phyloP scores from a whole-genome alignment of 2,888 invertebrate species.

The Torymus tubicola region DNA sequence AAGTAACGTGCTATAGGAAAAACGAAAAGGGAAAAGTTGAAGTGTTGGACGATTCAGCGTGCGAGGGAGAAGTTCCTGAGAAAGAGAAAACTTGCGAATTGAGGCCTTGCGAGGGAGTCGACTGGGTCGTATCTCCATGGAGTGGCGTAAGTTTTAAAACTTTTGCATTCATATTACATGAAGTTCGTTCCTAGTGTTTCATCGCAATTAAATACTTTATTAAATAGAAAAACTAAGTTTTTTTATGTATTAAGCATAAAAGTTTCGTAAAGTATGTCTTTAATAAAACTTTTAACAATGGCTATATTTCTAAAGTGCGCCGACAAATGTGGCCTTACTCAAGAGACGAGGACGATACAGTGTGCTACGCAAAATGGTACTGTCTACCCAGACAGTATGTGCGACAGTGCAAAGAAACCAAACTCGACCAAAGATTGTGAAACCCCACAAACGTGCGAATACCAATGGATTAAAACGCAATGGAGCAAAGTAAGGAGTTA shows the following conservation, averaged over 20 bases:
- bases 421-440: slow-evolving; percentile 83
- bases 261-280: too few species aligned
- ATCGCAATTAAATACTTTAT: background rate
- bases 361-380: slow-evolving; percentile 86
- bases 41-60: slow-evolving; percentile 82
- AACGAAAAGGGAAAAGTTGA: slow-evolving; percentile 80
- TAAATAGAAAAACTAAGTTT: background rate
- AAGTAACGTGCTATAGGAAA: slow-evolving; percentile 87
- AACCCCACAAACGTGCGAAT: slow-evolving; percentile 82
- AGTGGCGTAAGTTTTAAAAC: slow-evolving; percentile 83
- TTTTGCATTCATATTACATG: slow-evolving; percentile 12
- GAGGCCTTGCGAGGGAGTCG: slow-evolving; percentile 92
- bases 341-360: slow-evolving; percentile 84
- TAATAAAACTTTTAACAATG: too few species aligned
- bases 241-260: too few species aligned
- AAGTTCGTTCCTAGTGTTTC: background rate
- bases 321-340: slow-evolving; percentile 84
- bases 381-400: slow-evolving; percentile 84
- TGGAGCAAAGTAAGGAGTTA: slow-evolving; percentile 88
- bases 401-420: slow-evolving; percentile 82
- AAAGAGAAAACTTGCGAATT: slow-evolving; percentile 84
- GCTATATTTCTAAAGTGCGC: slow-evolving; percentile 82
- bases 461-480: slow-evolving; percentile 92
- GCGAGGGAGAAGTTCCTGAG: slow-evolving; percentile 84
- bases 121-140: slow-evolving; percentile 94